A percentile compares a stretch with the other conserved stretches of the same genome.
These are phyloP conservation scores for Empis livida DNA, from an alignment of 2,888 invertebrate species.

Conservation along the genomic window DNA sequence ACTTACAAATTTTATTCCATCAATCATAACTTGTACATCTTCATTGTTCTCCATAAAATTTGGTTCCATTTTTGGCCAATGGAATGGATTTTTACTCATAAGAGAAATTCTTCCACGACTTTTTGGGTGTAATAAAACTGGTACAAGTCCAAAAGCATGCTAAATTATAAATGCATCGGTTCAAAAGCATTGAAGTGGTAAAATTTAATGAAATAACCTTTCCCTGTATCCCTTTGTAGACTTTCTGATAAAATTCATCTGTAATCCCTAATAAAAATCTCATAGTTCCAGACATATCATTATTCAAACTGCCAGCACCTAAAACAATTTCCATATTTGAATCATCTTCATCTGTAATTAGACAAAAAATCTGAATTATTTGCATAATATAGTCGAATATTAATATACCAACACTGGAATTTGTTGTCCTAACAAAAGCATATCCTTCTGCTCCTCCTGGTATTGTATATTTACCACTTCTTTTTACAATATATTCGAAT, in stretches of 20 bases:
- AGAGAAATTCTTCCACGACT: conserved; percentile 61
- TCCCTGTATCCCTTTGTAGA: conserved; percentile 26
- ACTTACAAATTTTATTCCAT: conserved; percentile 58
- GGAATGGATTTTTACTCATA: conserved; percentile 54
- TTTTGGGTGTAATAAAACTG: conserved; percentile 58
- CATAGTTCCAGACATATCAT: conserved; percentile 56
- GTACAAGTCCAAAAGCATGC: conserved; percentile 54
- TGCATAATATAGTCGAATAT: neutral
- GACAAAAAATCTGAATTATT: neutral
- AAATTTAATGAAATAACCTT: conserved; percentile 16
- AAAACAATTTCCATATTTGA: conserved; percentile 73
- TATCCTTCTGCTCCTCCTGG: conserved; percentile 68
- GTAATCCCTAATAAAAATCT: conserved; percentile 46
- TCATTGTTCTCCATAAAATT: conserved; percentile 65
- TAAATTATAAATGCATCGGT: conserved; percentile 7
- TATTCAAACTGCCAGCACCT: conserved; percentile 61
- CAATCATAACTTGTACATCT: conserved; percentile 60
- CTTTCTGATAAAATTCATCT: conserved; percentile 35
- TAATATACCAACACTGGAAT: conserved; percentile 31
- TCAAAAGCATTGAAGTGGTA: neutral
- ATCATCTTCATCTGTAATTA: conserved; percentile 35
- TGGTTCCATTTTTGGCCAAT: conserved; percentile 64
- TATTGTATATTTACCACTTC: conserved; percentile 58
- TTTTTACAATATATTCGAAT: conserved; percentile 46
- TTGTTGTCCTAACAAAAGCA: conserved; percentile 58